Base-by-base conservation (phyloP, 2,113 vertebrate genomes). In the Fulmarus glacialis region DNA sequence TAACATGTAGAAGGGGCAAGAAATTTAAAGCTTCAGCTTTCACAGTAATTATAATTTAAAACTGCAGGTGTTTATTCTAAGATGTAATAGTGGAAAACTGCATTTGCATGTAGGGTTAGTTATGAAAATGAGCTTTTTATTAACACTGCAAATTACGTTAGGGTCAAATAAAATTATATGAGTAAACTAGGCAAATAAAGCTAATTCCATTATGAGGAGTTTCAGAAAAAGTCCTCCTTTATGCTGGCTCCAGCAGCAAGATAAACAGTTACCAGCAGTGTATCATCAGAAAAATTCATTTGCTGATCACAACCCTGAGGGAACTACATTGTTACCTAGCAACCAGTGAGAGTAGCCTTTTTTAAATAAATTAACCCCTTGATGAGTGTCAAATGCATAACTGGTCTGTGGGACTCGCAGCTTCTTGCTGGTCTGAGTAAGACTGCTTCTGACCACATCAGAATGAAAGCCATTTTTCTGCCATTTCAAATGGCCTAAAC, bases 271-370 rank as follows among this genome's bases (percentile, higher is more conserved):
- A 94, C 23, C 19, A 70, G 60, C 55, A 90, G 59, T 74, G 21
- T 48, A 71, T 47, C 22, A 87, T 80, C 67, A 89, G 80, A 95
- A 96, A 90, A 90, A 93, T 58, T 86, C 16, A 72, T 94, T 93
- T 81, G 62, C 48, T 91, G 77, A 91, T 90, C 78, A 67, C 80
- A 94, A 63, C 72, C 50, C 87, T 67, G 73, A 82, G 79, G 60
- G 72, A 91, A 73, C 34, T 66, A 67, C 45, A 13, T n/a, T 75
- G 93, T 97, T 95, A 79, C 90, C 68, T 97, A 96, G 93, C 96
- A 96, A 97, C 95, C 56, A 90, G 56, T 30, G 45, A 89, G 55
- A 78, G 23, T 80, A 67, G 56, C 5, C 14, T 60, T 64, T 92
- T 90, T 43, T 7, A 3, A 91, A 68, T 64, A 90, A 93, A 90